Conservation (phyloP, 2,888 invertebrate species). For the Hypomecis punctinalis region DNA sequence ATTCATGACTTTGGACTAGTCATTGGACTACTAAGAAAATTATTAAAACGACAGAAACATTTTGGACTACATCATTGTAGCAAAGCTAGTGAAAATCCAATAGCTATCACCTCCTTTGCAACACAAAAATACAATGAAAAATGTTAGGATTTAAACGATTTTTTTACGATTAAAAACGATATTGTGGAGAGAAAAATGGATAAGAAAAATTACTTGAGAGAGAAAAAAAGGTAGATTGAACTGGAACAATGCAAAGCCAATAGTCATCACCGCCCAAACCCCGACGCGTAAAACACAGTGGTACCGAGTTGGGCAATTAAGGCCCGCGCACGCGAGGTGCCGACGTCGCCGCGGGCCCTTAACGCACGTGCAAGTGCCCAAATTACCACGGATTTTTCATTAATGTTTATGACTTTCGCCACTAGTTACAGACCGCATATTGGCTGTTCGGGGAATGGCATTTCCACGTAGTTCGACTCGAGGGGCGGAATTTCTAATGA, state of each 20-base stretch:
- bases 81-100: too few relatives aligned
- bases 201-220: too few relatives aligned
- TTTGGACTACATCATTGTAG: too few relatives aligned
- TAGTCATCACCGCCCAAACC: conserved; percentile 38
- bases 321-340: conserved; percentile 73
- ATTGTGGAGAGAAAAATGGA: too few relatives aligned
- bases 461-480: conserved; percentile 19
- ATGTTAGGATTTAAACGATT: too few relatives aligned
- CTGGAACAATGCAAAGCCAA: conserved; percentile 25
- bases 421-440: conserved; percentile 36
- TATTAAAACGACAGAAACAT: too few relatives aligned
- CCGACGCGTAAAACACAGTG: conserved; percentile 50
- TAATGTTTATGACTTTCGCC: conserved; percentile 58
- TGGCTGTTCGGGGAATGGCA: conserved; percentile 25
- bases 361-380: conserved; percentile 56
- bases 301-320: conserved; percentile 66
- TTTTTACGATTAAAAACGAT: too few relatives aligned
- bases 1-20: conserved; percentile 52
- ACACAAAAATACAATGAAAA: too few relatives aligned
- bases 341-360: conserved; percentile 68
- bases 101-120: too few relatives aligned
- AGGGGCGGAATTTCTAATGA: not conserved
- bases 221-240: not conserved
- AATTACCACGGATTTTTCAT: conserved; percentile 57
- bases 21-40: not conserved